phyloP scores from a whole-genome alignment of 2,113 vertebrate genomes.

The Theristicus caerulescens region DNA sequence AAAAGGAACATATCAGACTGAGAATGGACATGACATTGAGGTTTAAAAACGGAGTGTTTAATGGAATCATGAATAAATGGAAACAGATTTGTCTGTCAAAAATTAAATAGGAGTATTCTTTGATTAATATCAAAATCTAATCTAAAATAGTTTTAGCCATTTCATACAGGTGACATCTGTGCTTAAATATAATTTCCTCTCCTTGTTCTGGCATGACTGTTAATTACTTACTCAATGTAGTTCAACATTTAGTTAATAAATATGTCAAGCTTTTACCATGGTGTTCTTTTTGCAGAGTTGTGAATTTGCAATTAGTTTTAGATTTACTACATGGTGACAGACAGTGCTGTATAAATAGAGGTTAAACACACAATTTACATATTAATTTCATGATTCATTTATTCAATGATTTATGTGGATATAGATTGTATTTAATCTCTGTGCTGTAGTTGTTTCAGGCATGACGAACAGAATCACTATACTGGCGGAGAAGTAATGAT shows the following conservation, averaged over 20 bases:
- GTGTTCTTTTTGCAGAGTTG: constrained; percentile 81
- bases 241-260: constrained; percentile 92
- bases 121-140: constrained; percentile 78
- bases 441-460: constrained; percentile 79
- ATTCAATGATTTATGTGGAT: constrained; percentile 91
- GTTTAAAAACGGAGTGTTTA: constrained; percentile 72
- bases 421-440: constrained; percentile 89
- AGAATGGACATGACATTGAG: constrained; percentile 38
- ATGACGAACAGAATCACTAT: constrained; percentile 75
- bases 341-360: constrained; percentile 90
- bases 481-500: constrained; percentile 68
- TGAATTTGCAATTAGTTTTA: constrained; percentile 92
- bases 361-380: constrained; percentile 95
- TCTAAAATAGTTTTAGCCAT: constrained; percentile 75
- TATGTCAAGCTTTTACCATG: constrained; percentile 87
- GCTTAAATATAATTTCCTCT: constrained; percentile 80
- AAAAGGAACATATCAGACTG: constrained; percentile 29
- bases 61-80: constrained; percentile 73
- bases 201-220: constrained; percentile 78
- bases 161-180: constrained; percentile 82
- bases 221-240: constrained; percentile 89
- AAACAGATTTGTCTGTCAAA: constrained; percentile 76
- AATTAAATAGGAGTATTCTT: constrained; percentile 75
- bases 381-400: constrained; percentile 97
- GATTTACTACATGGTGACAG: constrained; percentile 90